Evolutionary conservation across 2,113 vertebrate species (phyloP).

Genomic region (Scophthalmus maximus): DNA sequence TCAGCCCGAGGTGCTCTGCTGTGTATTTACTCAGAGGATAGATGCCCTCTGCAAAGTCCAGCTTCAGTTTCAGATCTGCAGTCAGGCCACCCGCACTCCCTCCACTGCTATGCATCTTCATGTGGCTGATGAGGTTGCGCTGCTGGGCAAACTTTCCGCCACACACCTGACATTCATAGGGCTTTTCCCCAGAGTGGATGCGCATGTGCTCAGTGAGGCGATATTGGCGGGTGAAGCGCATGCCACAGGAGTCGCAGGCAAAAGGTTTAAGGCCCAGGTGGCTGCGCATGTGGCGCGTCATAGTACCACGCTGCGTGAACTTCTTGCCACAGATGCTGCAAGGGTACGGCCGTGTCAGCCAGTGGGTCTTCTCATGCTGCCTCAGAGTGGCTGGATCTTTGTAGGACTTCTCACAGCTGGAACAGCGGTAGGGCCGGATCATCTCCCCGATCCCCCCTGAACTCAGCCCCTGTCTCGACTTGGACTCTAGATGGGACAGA

Average conservation of each 20-base stretch:
- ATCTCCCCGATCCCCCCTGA: constrained; percentile 86
- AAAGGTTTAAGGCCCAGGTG: constrained; percentile 98
- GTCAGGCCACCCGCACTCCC: constrained; percentile 78
- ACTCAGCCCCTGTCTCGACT: constrained; percentile 82
- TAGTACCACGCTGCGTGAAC: constrained; percentile 99
- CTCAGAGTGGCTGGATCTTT: constrained; percentile 97
- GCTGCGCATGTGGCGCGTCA: constrained; percentile 99
- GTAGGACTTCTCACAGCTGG: constrained; percentile 96
- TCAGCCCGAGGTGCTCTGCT: constrained; percentile 93
- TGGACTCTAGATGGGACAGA: constrained; percentile 85
- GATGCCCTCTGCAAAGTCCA: constrained; percentile 93
- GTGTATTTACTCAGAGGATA: constrained; percentile 95
- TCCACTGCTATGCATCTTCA: constrained; percentile 97
- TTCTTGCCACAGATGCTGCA: constrained; percentile 99
- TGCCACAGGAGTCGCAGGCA: constrained; percentile 96
- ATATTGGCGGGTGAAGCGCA: constrained; percentile 99
- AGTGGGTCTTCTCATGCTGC: constrained; percentile 99
- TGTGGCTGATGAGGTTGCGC: constrained; percentile 99
- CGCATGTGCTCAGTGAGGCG: constrained; percentile 99
- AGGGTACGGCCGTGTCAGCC: constrained; percentile 97
- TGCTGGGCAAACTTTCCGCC: constrained; percentile 99
- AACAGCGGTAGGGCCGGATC: constrained; percentile 94
- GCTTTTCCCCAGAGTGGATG: constrained; percentile 99
- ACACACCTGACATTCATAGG: constrained; percentile 98
- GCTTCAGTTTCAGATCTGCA: constrained; percentile 90